Evolutionary conservation across 64 coral and sea anemone genomes (phyloP).

Genomic region (Hydrozoanthus tunicans): DNA sequence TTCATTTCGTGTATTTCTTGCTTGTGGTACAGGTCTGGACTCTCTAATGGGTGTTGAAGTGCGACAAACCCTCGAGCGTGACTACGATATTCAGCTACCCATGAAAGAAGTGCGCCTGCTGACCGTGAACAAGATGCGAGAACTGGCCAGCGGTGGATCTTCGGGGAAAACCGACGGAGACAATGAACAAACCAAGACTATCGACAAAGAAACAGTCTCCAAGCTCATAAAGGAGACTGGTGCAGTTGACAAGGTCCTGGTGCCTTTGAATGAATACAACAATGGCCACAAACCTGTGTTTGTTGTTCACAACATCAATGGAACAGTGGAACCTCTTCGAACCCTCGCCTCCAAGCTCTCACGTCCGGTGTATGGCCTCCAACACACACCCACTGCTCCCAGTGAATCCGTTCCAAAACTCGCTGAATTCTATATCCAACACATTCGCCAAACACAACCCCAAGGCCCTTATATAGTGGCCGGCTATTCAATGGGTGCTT

Average conservation of each 20-base stretch:
- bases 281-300: slow-evolving; percentile 73
- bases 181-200: not conserved
- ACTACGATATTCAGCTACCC: slow-evolving; percentile 82
- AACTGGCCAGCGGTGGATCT: slow-evolving; percentile 52
- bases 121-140: slow-evolving; percentile 77
- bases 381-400: slow-evolving; percentile 58
- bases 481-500: slow-evolving; percentile 89
- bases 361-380: slow-evolving; percentile 68
- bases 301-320: slow-evolving; percentile 77
- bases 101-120: slow-evolving; percentile 89
- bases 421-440: slow-evolving; percentile 63
- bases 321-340: slow-evolving; percentile 72
- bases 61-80: slow-evolving; percentile 82
- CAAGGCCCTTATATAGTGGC: slow-evolving; percentile 66
- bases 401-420: slow-evolving; percentile 54
- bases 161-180: not conserved
- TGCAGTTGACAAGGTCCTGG: not conserved
- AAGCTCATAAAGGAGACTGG: not conserved
- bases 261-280: slow-evolving; percentile 69
- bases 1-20: not conserved
- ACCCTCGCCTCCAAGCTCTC: slow-evolving; percentile 61
- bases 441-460: slow-evolving; percentile 59
- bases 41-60: slow-evolving; percentile 92
- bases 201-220: slow-evolving; percentile 18
- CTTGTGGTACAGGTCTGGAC: slow-evolving; percentile 62